A percentile compares a stretch with the other conserved stretches of the same genome.
Evolutionary conservation across 2,888 invertebrate genomes (phyloP).

Genomic region (Caradrina clavipalpis): DNA sequence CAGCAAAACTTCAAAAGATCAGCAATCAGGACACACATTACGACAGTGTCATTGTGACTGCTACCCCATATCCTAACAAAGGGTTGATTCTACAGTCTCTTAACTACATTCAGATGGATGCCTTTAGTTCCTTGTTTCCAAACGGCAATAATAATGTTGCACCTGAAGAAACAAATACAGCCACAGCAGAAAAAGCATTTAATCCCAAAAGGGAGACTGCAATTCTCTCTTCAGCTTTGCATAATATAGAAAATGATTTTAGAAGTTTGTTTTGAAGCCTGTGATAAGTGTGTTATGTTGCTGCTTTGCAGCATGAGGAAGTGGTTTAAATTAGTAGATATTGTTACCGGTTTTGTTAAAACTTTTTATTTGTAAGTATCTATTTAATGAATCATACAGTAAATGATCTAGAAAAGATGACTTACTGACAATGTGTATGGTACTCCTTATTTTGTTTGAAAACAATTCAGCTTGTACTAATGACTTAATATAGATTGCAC

Average conservation of each 20-base stretch:
- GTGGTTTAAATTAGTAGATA: conserved; percentile 44
- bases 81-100: conserved; percentile 86
- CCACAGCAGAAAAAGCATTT: conserved; percentile 65
- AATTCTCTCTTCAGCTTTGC: conserved; percentile 80
- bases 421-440: conserved; percentile 6
- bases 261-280: conserved; percentile 84
- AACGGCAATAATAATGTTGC: conserved; percentile 65
- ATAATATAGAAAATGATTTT: conserved; percentile 86
- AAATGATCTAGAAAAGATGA: conserved; percentile 6
- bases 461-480: conserved; percentile 17
- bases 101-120: conserved; percentile 89
- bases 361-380: conserved; percentile 39
- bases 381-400: conserved; percentile 59
- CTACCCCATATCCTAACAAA: conserved; percentile 85
- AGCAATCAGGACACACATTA: conserved; percentile 52
- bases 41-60: conserved; percentile 52
- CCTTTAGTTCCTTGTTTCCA: conserved; percentile 83
- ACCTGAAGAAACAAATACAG: conserved; percentile 51
- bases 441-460: conserved; percentile 22
- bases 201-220: conserved; percentile 76
- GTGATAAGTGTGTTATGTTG: conserved; percentile 53
- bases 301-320: conserved; percentile 21
- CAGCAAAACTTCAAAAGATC: conserved; percentile 62
- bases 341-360: conserved; percentile 45
- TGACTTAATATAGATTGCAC: background rate